phyloP scores from a whole-genome alignment of 2,888 invertebrate genomes.

The Mechanitis messenoides region DNA sequence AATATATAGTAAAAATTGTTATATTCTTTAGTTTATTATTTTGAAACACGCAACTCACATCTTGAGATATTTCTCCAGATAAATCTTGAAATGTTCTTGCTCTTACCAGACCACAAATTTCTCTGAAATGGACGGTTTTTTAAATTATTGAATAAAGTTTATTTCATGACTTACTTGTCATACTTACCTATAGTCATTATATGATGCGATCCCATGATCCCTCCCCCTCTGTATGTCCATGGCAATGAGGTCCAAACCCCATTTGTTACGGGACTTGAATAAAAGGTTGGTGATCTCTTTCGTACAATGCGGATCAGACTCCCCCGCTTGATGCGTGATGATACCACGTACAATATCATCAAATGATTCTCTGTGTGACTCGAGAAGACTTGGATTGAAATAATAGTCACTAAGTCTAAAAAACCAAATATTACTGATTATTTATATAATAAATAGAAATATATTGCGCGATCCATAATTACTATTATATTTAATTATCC shows the following conservation, averaged over 20 bases:
- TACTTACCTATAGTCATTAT: conserved; percentile 77
- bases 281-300: conserved; percentile 68
- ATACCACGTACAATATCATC: conserved; percentile 76
- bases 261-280: conserved; percentile 48
- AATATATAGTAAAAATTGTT: not conserved
- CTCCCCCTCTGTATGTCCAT: conserved; percentile 80
- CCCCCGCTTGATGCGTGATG: conserved; percentile 72
- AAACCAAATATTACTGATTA: conserved; percentile 15
- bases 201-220: conserved; percentile 80
- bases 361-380: conserved; percentile 61
- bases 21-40: not conserved
- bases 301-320: conserved; percentile 75
- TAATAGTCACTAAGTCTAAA: conserved; percentile 75
- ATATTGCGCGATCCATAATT: too few relatives aligned
- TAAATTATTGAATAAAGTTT: not conserved
- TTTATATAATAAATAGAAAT: too few relatives aligned
- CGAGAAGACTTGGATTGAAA: conserved; percentile 74
- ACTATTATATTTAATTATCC: too few relatives aligned
- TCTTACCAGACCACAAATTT: conserved; percentile 83
- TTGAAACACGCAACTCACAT: conserved; percentile 67
- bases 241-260: conserved; percentile 79
- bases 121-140: conserved; percentile 69
- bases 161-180: not conserved
- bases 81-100: conserved; percentile 84
- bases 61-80: conserved; percentile 79